Evolutionary conservation across 1,140 invertebrate genomes (phyloP), one percentile per base, ranked within the genome.

Genomic region (Drosophila equinoxialis): DNA sequence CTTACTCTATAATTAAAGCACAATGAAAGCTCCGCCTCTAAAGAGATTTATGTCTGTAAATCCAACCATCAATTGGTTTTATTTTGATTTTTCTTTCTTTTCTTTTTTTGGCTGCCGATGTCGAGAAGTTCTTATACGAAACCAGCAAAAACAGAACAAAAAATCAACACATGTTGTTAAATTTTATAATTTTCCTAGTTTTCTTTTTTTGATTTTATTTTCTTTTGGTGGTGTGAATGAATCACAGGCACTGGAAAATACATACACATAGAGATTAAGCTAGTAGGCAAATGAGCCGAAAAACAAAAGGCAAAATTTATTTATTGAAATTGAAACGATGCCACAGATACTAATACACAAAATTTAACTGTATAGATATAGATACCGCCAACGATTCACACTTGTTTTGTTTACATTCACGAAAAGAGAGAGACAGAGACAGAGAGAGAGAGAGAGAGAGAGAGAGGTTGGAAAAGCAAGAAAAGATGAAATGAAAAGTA

Each of bases 401-500:
- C 45, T 51, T 51, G 45, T 51, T 30, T 51, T 51, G 45, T 51
- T 51, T 51, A 51, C 45, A 51, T 51, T 51, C 3, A 51, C 45
- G 10, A 20, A 51, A 17, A 33, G 30, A 17, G 5, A 54, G 5
- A 7, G 14, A 26, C 48, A 51, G 41, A 48, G 54, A 39, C 1
- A 8, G 11, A 39, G 11, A 39, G 37, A 13, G 11, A 39, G 37
- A 13, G 11, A 13, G 37, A 39, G 37, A 39, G 37, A 39, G 1
- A 57, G 41, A 55, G 41, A 71, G 45, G 7, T 60, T 8, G 17
- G 33, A 68, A 71, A 58, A 17, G 23, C n/a, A 39, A 23, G 14
- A 48, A 72, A 69, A 61, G 26, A 42, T 5, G 41, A 48, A 66
- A 61, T 45, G 57, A 37, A 70, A 68, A 26, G 6, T 11, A n/a